These are phyloP conservation scores for Creontiades dilutus DNA, from an alignment of 2,888 invertebrate species.

Conservation along the genomic window DNA sequence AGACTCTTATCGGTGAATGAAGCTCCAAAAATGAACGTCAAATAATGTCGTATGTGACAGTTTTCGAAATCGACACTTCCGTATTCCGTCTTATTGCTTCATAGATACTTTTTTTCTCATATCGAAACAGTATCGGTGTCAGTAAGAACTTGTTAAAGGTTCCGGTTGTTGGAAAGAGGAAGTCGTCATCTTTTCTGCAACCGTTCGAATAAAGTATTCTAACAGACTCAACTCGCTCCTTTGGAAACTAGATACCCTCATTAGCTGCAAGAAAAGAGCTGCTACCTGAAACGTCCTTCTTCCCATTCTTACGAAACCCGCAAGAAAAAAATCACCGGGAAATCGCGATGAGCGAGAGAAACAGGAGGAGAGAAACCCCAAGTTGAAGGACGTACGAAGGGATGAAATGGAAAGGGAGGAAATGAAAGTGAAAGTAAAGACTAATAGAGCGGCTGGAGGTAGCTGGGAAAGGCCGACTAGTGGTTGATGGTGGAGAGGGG, in stretches of 20 bases:
- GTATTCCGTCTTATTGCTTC: too few relatives aligned
- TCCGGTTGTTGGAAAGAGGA: too few relatives aligned
- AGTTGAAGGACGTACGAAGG: conserved; percentile 26
- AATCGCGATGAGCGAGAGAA: neutral
- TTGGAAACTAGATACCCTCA: conserved; percentile 5
- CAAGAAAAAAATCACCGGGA: neutral
- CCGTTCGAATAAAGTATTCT: neutral
- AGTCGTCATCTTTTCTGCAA: too few relatives aligned
- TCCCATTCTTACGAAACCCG: neutral
- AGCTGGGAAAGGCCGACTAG: neutral
- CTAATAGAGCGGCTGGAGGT: conserved; percentile 63
- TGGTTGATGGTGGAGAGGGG: neutral
- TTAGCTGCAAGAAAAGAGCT: neutral
- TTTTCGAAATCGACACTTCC: too few relatives aligned
- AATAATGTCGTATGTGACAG: too few relatives aligned
- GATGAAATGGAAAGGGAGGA: conserved; percentile 58
- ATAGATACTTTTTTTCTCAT: too few relatives aligned
- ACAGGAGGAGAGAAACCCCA: conserved; percentile 8
- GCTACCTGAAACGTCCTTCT: neutral
- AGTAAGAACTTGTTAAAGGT: too few relatives aligned
- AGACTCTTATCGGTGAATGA: too few relatives aligned
- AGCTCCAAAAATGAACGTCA: too few relatives aligned
- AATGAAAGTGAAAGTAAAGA: conserved; percentile 67
- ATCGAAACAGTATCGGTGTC: too few relatives aligned
- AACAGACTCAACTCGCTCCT: neutral